Evolutionary conservation across 2,888 invertebrate genomes (phyloP).

Genomic region (Phyllotreta cruciferae): DNA sequence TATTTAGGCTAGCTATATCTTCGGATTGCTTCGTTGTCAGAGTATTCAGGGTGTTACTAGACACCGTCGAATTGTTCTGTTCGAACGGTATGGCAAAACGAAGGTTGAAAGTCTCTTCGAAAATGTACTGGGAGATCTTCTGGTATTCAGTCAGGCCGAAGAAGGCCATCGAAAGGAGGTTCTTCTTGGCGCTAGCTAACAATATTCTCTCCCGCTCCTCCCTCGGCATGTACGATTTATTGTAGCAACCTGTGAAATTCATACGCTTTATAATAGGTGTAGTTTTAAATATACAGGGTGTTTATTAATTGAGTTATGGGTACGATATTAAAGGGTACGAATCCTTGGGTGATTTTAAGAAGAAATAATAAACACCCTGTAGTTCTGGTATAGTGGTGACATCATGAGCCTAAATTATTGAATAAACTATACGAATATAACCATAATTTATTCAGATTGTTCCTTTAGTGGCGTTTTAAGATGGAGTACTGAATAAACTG

Average conservation of each 20-base stretch:
- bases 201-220: slow-evolving; percentile 83
- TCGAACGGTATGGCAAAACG: slow-evolving; percentile 89
- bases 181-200: slow-evolving; percentile 94
- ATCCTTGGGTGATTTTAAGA: too few species aligned
- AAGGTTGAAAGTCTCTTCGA: slow-evolving; percentile 92
- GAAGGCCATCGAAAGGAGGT: slow-evolving; percentile 94
- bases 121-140: slow-evolving; percentile 90
- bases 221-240: slow-evolving; percentile 76
- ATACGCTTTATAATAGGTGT: too few species aligned
- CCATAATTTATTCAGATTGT: too few species aligned
- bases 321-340: too few species aligned
- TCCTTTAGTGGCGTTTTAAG: too few species aligned
- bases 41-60: slow-evolving; percentile 80
- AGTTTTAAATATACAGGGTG: too few species aligned
- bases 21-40: slow-evolving; percentile 77
- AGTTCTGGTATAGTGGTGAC: too few species aligned
- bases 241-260: slow-evolving; percentile 77
- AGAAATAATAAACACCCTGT: too few species aligned
- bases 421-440: too few species aligned
- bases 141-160: slow-evolving; percentile 97
- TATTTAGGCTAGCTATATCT: slow-evolving; percentile 80
- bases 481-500: too few species aligned
- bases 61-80: slow-evolving; percentile 91
- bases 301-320: too few species aligned
- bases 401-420: too few species aligned